These are phyloP conservation scores for Porites australiensis DNA, from an alignment of 64 coral and sea anemone species.

Conservation along the genomic window DNA sequence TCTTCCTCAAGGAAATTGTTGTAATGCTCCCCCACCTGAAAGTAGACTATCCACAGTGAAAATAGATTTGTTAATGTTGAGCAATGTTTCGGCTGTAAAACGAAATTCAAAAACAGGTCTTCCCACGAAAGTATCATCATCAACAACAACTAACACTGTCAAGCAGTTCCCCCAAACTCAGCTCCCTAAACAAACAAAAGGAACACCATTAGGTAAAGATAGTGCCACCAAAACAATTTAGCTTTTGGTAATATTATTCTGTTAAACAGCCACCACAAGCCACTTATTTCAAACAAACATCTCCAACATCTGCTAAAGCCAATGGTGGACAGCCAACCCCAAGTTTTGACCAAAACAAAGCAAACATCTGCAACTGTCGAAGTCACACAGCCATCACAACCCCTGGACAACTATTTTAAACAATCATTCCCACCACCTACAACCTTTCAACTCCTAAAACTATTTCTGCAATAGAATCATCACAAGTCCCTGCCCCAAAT, in stretches of 20 bases:
- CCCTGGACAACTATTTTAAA: conserved; percentile 5
- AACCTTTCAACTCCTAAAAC: no score
- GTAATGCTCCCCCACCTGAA: background rate
- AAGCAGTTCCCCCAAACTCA: no score
- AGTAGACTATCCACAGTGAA: background rate
- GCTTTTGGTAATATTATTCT: no score
- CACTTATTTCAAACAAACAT: background rate
- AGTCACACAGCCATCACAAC: background rate
- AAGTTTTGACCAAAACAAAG: background rate
- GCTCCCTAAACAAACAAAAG: no score
- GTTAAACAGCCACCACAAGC: conserved; percentile 10
- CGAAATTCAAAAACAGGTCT: background rate
- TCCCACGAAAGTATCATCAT: background rate
- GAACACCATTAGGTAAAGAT: no score
- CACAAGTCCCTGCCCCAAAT: no score
- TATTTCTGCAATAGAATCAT: no score
- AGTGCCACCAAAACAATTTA: no score
- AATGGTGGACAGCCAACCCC: background rate
- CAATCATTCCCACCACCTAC: background rate
- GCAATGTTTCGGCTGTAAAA: no score
- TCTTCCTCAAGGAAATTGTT: conserved; percentile 45
- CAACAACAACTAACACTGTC: background rate
- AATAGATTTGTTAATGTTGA: background rate
- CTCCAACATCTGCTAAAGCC: no score
- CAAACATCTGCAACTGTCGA: conserved; percentile 10